These are phyloP conservation scores for Trochalopteron elliotii DNA, from an alignment of 2,113 vertebrate species.

Conservation along the genomic window DNA sequence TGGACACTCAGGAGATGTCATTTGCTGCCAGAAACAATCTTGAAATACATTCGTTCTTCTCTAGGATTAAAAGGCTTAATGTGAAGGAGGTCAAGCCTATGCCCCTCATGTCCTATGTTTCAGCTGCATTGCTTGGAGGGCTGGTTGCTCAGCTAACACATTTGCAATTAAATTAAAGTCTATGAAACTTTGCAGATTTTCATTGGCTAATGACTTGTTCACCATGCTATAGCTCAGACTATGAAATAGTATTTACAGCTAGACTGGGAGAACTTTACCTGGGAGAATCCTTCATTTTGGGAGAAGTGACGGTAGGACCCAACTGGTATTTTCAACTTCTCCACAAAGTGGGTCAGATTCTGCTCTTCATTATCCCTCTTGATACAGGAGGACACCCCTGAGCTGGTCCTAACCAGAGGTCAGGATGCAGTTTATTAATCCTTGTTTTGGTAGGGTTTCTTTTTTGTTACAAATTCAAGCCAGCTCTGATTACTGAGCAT, in stretches of 20 bases:
- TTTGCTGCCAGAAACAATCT: background rate
- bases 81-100: background rate
- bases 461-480: background rate
- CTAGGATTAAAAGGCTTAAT: background rate
- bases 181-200: background rate
- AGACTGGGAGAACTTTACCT: background rate
- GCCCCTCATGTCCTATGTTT: background rate
- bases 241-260: background rate
- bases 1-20: background rate
- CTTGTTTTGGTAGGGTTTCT: background rate
- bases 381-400: background rate
- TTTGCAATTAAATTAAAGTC: background rate
- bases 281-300: background rate
- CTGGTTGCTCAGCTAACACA: background rate
- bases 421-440: background rate
- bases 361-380: background rate
- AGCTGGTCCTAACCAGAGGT: background rate
- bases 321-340: background rate
- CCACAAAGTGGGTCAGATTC: background rate
- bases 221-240: background rate
- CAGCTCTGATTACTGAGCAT: slow-evolving; percentile 33
- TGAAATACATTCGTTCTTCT: background rate
- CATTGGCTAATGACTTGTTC: background rate
- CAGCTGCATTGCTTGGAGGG: background rate
- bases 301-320: background rate